These are phyloP conservation scores for Halichoerus grypus DNA, from an alignment of 2,113 vertebrate genomes.

Conservation along the genomic window DNA sequence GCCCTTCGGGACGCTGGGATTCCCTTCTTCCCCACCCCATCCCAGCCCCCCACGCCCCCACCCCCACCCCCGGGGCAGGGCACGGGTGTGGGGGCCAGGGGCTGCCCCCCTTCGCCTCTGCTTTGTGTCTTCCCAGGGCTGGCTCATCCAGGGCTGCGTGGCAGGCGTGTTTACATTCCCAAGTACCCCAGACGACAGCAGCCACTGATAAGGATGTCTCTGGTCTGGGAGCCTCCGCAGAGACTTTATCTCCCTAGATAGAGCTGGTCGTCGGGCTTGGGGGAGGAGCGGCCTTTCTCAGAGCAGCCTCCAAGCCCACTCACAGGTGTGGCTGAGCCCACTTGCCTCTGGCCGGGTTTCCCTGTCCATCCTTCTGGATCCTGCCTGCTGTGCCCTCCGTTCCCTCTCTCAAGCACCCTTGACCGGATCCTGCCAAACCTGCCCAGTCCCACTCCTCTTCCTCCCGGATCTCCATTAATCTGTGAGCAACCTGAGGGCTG, in stretches of 20 bases:
- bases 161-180: slow-evolving; percentile 60
- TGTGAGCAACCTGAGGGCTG: background rate
- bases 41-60: too few relatives aligned
- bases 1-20: background rate
- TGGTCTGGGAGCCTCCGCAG: slow-evolving; percentile 32
- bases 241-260: slow-evolving; percentile 71
- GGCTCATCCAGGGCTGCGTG: background rate
- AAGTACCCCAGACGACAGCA: background rate
- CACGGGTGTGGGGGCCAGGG: background rate
- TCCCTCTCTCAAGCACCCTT: background rate
- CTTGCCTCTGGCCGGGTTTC: background rate
- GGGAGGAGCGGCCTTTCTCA: background rate
- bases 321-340: background rate
- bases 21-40: background rate
- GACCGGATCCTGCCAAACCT: background rate
- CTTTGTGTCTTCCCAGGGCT: slow-evolving; percentile 48
- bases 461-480: background rate
- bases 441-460: too few relatives aligned
- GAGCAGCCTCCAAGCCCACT: background rate
- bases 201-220: slow-evolving; percentile 63
- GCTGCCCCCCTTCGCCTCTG: background rate
- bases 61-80: background rate
- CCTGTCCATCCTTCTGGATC: background rate
- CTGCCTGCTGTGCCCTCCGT: background rate
- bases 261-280: background rate